Base-by-base conservation (phyloP, 2,113 vertebrate genomes). In the Gambusia affinis region DNA sequence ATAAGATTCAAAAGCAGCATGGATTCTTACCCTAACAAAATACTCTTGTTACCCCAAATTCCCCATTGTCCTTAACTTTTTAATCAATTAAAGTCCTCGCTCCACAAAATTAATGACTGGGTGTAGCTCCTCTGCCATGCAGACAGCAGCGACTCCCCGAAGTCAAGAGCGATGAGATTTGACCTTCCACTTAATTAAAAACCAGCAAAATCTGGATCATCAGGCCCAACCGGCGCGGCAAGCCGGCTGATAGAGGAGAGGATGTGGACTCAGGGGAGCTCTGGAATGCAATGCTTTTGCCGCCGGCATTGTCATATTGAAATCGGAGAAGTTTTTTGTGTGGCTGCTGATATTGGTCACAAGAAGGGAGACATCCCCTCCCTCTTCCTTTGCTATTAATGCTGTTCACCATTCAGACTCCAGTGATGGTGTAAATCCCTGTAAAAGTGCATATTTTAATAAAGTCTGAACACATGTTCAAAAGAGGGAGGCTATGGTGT, bases 151-250 rank as follows among this genome's bases (percentile, higher is more conserved):
- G 69, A 88, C 85, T 93, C 93, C 91, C 93, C 70, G 74, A 92
- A 93, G 92, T 88, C 87, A 80, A 79, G 79, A 82, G 92, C 79
- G 51, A 88, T 92, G 91, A 91, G 89, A 91, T 89, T 92, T 93
- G 93, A 94, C 92, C 92, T 92, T 91, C 88, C 89, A 89, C 85
- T 94, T 94, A 94, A 94, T 94, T 94, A 94, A 94, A 93, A 94
- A 93, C 88, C 90, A 91, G 91, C 80, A 74, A 81, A 93, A 94
- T 92, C 91, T 91, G 81, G 91, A 92, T 93, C 93, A 90, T 87
- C 82, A 47, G 78, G 85, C 61, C 70, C 60, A 75, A 86, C 81
- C 67, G 78, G 72, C 72, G 63, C 30, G 44, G 86, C 80, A 66
- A 75, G 75, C 70, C 30, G 65, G 44, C 75, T 76, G 84, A 89